Conservation (phyloP, 1,140 invertebrate genomes). For the Ooceraea biroi region DNA sequence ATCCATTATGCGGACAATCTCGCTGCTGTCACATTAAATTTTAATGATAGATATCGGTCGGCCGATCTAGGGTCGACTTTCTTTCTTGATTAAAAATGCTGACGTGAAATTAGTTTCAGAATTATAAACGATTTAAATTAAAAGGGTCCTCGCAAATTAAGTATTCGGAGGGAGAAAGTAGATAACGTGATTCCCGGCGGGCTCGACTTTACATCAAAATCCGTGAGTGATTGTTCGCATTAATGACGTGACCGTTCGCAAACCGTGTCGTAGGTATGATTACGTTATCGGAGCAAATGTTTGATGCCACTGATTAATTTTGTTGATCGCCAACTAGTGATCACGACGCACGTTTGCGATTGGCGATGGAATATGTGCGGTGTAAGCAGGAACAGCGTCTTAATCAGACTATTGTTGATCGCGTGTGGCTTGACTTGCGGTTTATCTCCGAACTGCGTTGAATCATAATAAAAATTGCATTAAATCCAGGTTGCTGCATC, state of each 20-base stretch:
- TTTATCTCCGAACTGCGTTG: background rate
- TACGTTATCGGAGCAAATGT: constrained; percentile 34
- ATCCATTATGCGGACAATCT: constrained; percentile 42
- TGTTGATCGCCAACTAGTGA: constrained; percentile 44
- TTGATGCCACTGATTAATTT: constrained; percentile 43
- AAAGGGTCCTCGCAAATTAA: background rate
- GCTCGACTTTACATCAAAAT: background rate
- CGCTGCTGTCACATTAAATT: constrained; percentile 4
- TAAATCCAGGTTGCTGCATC: background rate
- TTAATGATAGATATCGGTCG: background rate
- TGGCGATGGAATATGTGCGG: constrained; percentile 22
- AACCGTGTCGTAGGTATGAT: background rate
- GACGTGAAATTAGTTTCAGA: background rate
- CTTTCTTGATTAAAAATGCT: background rate
- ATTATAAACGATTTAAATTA: background rate
- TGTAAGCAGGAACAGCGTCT: constrained; percentile 30
- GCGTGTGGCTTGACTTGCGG: background rate
- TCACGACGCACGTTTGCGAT: constrained; percentile 40
- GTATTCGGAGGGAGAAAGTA: background rate
- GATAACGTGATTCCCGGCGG: background rate
- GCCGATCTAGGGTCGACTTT: background rate
- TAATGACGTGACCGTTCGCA: background rate
- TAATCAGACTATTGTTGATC: constrained; percentile 48
- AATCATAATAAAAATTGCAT: background rate
- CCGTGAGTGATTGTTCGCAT: background rate